A percentile compares a stretch with the other conserved stretches of the same genome.
Conservation (phyloP, 2,797 vertebrate species). For the Tapirus indicus region DNA sequence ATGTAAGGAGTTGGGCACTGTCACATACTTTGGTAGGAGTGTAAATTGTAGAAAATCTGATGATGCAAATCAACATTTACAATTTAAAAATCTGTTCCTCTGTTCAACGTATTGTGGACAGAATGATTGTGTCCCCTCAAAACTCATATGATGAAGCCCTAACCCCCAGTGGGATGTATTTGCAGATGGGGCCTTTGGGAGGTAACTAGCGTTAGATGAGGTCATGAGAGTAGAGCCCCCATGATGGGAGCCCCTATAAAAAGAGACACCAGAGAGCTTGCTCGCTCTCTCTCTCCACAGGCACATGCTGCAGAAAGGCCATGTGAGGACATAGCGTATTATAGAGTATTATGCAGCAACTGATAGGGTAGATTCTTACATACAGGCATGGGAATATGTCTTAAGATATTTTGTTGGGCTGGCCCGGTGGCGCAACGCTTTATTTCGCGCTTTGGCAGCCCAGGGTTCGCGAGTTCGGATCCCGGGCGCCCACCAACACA, state of each 20-base stretch:
- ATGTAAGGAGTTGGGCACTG: neutral
- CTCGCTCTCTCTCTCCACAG: neutral
- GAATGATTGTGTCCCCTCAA: neutral
- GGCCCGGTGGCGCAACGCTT: too few relatives aligned
- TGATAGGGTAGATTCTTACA: neutral
- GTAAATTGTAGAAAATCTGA: neutral
- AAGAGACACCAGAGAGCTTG: neutral
- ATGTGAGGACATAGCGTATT: neutral
- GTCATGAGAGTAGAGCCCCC: neutral
- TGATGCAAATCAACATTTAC: neutral
- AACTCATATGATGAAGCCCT: neutral
- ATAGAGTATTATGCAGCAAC: neutral
- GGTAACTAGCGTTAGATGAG: neutral
- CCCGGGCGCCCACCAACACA: too few relatives aligned
- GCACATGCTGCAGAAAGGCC: neutral
- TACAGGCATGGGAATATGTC: neutral
- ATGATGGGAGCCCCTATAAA: too few relatives aligned
- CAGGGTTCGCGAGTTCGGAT: too few relatives aligned
- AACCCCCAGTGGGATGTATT: neutral
- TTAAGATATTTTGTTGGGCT: conserved; percentile 22
- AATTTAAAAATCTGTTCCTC: neutral
- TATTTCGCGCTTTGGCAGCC: too few relatives aligned
- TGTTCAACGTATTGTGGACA: neutral
- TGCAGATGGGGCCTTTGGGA: neutral
- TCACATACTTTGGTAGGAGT: neutral